These are phyloP conservation scores for Acropora yongei DNA, from an alignment of 64 coral and sea anemone species.

Conservation along the genomic window DNA sequence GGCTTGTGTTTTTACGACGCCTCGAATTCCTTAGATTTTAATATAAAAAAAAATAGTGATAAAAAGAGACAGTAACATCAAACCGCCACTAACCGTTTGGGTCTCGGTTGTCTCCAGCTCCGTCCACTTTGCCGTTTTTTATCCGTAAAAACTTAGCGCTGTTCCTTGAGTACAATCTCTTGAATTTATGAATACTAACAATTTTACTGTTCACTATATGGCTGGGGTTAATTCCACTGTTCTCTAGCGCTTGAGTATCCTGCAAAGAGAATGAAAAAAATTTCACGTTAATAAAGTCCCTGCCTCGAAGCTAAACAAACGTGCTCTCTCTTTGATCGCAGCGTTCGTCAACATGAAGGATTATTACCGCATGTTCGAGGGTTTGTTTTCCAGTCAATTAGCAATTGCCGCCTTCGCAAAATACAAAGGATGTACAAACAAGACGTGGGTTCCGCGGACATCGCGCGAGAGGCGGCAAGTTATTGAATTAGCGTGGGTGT, in stretches of 20 bases:
- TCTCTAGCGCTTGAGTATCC: slow-evolving; percentile 24
- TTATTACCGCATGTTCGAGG: background rate
- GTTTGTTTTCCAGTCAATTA: slow-evolving; percentile 14
- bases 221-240: slow-evolving; percentile 45
- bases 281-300: background rate
- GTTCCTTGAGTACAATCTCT: slow-evolving; percentile 42
- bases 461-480: slow-evolving; percentile 9
- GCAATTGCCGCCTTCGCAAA: slow-evolving; percentile 11
- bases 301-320: background rate
- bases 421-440: slow-evolving; percentile 14
- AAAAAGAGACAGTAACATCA: too few relatives aligned
- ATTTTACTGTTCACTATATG: slow-evolving; percentile 1
- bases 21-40: background rate
- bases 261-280: background rate
- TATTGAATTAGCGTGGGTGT: slow-evolving; percentile 9
- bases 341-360: background rate
- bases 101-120: slow-evolving; percentile 8
- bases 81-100: background rate
- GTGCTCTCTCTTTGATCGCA: background rate
- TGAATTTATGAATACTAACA: background rate
- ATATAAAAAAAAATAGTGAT: background rate
- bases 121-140: background rate
- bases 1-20: background rate
- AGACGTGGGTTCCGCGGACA: background rate
- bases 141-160: slow-evolving; percentile 15